These are phyloP conservation scores for Eumacrocentrus americanus DNA, from an alignment of 2,888 invertebrate species.

Conservation along the genomic window DNA sequence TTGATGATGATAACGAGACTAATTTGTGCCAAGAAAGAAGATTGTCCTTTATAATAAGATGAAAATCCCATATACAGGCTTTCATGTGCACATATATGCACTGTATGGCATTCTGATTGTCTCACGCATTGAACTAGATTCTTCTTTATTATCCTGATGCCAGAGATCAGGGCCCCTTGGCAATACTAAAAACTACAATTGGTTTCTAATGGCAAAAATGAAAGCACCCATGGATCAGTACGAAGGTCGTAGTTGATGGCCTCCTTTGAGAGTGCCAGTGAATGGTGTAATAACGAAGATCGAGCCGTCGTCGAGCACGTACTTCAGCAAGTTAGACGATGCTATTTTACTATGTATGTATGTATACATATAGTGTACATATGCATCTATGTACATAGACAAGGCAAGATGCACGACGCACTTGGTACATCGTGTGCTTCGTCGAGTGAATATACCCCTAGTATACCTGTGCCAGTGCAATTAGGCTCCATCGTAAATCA, in stretches of 20 bases:
- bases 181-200: background rate
- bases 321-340: background rate
- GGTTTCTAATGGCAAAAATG: background rate
- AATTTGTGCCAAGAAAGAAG: too few relatives aligned
- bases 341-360: background rate
- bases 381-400: background rate
- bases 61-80: too few relatives aligned
- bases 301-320: background rate
- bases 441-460: conserved; percentile 29
- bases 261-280: conserved; percentile 1
- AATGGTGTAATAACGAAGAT: conserved; percentile 21
- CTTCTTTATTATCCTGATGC: background rate
- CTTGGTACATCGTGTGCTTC: conserved; percentile 4
- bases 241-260: conserved; percentile 1
- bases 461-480: conserved; percentile 36
- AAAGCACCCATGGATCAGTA: background rate
- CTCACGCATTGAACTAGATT: background rate
- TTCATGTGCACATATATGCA: too few relatives aligned
- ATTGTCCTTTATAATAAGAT: too few relatives aligned
- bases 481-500: conserved; percentile 45
- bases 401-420: background rate
- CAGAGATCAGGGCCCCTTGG: background rate
- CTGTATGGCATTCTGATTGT: background rate
- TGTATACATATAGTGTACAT: background rate
- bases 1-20: too few relatives aligned